Evolutionary conservation across 2,888 invertebrate species (phyloP).

Genomic region (Trachelus tabidus): DNA sequence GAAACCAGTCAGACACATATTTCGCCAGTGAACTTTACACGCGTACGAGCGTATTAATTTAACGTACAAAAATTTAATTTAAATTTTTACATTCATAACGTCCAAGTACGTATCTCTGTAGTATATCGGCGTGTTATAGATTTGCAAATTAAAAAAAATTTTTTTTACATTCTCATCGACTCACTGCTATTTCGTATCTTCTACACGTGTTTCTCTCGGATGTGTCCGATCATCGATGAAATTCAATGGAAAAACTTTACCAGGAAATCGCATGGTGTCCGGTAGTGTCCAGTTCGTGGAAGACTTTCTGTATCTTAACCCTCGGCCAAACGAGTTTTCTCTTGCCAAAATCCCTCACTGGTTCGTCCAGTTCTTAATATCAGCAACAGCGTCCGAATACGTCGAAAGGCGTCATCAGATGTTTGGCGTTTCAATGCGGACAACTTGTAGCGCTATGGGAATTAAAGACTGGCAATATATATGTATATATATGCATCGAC

Average conservation of each 20-base stretch:
- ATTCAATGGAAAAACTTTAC: neutral
- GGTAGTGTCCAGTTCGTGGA: neutral
- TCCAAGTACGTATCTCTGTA: too few relatives aligned
- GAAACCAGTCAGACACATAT: neutral
- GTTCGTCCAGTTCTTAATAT: slow-evolving; percentile 16
- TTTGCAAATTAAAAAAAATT: neutral
- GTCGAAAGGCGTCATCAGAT: neutral
- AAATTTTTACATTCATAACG: too few relatives aligned
- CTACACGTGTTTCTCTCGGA: neutral
- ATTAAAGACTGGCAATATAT: neutral
- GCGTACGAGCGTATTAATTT: neutral
- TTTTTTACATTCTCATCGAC: neutral
- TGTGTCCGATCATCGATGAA: neutral
- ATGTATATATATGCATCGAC: neutral
- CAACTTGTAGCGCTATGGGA: neutral
- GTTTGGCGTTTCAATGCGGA: neutral
- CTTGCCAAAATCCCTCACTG: slow-evolving; percentile 21
- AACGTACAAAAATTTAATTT: too few relatives aligned
- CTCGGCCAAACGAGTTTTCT: slow-evolving; percentile 10
- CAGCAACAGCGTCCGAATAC: neutral
- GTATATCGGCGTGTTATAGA: neutral
- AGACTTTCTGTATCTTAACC: neutral
- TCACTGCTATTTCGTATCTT: neutral
- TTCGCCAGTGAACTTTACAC: neutral
- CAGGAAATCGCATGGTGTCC: neutral